Evolutionary conservation across 2,888 invertebrate species (phyloP).

Genomic region (Corythucha ciliata): DNA sequence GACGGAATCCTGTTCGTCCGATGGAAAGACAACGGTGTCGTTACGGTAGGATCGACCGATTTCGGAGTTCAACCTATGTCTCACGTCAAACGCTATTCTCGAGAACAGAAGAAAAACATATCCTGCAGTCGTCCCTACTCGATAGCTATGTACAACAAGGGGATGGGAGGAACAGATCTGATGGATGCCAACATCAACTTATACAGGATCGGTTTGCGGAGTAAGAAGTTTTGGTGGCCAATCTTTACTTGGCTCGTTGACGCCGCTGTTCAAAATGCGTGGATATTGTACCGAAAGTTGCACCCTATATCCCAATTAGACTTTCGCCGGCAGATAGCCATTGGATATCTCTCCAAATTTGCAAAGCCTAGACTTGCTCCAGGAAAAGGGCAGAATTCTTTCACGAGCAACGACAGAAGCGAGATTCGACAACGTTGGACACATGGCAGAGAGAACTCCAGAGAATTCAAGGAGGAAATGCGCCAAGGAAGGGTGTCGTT

Average conservation of each 20-base stretch:
- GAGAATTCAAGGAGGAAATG: neutral
- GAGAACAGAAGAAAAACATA: conserved; percentile 20
- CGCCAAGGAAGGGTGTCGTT: neutral
- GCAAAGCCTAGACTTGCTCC: neutral
- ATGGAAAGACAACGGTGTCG: conserved; percentile 15
- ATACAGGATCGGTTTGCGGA: conserved; percentile 3
- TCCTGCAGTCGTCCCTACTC: conserved; percentile 16
- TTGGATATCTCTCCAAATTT: conserved; percentile 1
- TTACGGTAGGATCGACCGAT: conserved; percentile 21
- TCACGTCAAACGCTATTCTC: conserved; percentile 17
- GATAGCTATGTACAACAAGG: conserved; percentile 24
- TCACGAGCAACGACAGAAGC: neutral
- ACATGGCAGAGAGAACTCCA: neutral
- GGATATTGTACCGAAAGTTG: conserved; percentile 3
- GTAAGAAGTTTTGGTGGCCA: conserved; percentile 1
- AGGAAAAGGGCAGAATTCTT: neutral
- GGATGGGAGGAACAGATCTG: conserved; percentile 23
- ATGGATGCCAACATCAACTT: conserved; percentile 9
- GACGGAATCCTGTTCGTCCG: conserved; percentile 2
- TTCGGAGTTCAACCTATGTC: conserved; percentile 15
- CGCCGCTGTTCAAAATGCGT: conserved; percentile 7
- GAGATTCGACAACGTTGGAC: conserved; percentile 3
- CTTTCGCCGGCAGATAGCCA: conserved; percentile 8
- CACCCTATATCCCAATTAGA: conserved; percentile 3
- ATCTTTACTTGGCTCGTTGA: conserved; percentile 5